Conservation (phyloP, 1,140 invertebrate species). For the Diachasma alloeum region DNA sequence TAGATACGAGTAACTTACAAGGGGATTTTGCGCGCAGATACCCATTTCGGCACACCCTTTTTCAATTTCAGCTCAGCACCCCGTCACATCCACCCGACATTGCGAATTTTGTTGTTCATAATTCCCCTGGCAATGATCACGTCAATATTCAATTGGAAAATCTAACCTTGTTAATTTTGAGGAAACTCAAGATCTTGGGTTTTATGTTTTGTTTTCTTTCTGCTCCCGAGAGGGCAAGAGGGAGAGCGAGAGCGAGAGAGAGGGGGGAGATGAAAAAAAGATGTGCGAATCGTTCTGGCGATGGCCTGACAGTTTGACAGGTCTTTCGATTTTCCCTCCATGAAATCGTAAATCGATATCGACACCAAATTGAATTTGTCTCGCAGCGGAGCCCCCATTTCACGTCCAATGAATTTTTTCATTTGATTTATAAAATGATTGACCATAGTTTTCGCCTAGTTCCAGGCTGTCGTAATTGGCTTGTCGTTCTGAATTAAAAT, state of each 20-base stretch:
- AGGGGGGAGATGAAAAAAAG: not conserved
- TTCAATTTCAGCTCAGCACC: not conserved
- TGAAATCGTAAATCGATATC: not conserved
- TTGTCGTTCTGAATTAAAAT: no score
- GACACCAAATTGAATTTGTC: constrained; percentile 9
- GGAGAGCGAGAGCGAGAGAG: not conserved
- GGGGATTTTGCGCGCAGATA: constrained; percentile 19
- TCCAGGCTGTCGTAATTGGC: no score
- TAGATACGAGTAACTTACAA: not conserved
- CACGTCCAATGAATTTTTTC: not conserved
- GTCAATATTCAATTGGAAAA: no score
- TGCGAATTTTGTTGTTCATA: no score
- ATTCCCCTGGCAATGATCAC: no score
- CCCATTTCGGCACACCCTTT: constrained; percentile 16
- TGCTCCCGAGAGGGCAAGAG: not conserved
- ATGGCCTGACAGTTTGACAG: constrained; percentile 11
- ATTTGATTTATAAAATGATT: not conserved
- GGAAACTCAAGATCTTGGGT: no score
- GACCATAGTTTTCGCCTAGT: not conserved
- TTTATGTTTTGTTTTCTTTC: no score
- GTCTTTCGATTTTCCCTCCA: not conserved
- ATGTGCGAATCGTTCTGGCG: not conserved
- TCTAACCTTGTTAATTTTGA: no score
- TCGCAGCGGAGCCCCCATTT: not conserved
- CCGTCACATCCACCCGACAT: no score